Evolutionary conservation across 2,888 invertebrate genomes (phyloP), one percentile per base, ranked within the genome.

Genomic region (Eupeodes luniger): DNA sequence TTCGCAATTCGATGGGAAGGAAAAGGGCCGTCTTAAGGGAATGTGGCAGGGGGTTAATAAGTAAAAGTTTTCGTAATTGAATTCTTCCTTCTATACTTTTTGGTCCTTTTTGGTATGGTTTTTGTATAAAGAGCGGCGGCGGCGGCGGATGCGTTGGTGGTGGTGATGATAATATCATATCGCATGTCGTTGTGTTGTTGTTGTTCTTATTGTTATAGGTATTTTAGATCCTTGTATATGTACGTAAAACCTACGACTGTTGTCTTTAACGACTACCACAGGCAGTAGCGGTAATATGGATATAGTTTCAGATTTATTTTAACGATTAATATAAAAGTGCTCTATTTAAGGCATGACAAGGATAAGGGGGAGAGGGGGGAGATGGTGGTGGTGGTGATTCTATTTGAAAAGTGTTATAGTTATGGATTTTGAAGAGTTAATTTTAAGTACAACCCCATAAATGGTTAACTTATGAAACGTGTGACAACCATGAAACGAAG

Each of bases 51-150:
- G n/a, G 14, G 81, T 75, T 81, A 84, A 75, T 85, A 88, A 88
- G 85, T 81, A 88, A 88, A 88, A 88, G 78, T 88, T 88, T 88
- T 78, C 85, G 78, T 88, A 78, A 88, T 88, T 85, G 88, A 88
- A 88, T 88, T 88, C 77, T 78, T 88, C 81, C 75, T 84, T 75
- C 64, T 47, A 3, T 27, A 36, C 78, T 40, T 44, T 84, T 74
- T 79, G 44, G 36, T 47, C 49, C 51, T 72, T 64, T 55, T 27
- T 69, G 61, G 27, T 16, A 7, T 62, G 57, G 51, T 59, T 40
- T 67, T 57, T 72, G 53, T 34, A 14, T 44, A 64, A 16, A 14
- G 9, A 7, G 4, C 62, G 70, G 27, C 19, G 2, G 2, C 27
- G 27, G 27, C 27, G 2, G 27, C 2, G 27, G 27, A 27, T 27